Percentiles rank a stretch among this genome's conserved stretches.
Evolutionary conservation across 2,797 vertebrate species (phyloP).

Genomic region (Coluber constrictor): DNA sequence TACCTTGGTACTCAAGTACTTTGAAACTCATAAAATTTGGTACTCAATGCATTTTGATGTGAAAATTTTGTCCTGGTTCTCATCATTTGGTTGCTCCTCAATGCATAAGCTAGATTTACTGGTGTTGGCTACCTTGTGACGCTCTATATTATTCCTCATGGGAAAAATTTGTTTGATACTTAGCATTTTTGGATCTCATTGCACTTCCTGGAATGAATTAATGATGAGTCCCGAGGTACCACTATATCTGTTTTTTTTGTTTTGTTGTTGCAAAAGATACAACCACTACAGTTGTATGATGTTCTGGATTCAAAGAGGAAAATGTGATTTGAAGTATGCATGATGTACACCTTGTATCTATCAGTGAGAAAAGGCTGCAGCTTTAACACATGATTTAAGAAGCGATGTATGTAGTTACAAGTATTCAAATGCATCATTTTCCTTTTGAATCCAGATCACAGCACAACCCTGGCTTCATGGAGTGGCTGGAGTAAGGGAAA

Average conservation of each 20-base stretch:
- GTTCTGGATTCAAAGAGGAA: not conserved
- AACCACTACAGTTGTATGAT: not conserved
- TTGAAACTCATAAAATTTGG: not conserved
- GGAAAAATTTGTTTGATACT: not conserved
- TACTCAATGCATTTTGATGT: not conserved
- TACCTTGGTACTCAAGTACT: not conserved
- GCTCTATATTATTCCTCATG: not conserved
- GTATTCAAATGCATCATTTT: not conserved
- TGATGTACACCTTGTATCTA: not conserved
- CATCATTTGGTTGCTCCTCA: not conserved
- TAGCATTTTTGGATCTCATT: not conserved
- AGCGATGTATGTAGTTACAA: not conserved
- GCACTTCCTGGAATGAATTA: not conserved
- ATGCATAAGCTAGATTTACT: not conserved
- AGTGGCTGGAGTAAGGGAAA: not conserved
- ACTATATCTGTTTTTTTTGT: not conserved
- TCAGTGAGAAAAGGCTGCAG: not conserved
- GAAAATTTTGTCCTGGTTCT: not conserved
- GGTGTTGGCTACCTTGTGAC: not conserved
- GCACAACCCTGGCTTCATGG: not conserved
- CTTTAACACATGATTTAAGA: not conserved
- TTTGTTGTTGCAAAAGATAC: not conserved
- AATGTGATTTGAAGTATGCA: not conserved
- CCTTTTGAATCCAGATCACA: not conserved
- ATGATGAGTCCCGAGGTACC: not conserved